These are phyloP conservation scores for Rhagium mordax DNA, from an alignment of 2,888 invertebrate species.

Conservation along the genomic window DNA sequence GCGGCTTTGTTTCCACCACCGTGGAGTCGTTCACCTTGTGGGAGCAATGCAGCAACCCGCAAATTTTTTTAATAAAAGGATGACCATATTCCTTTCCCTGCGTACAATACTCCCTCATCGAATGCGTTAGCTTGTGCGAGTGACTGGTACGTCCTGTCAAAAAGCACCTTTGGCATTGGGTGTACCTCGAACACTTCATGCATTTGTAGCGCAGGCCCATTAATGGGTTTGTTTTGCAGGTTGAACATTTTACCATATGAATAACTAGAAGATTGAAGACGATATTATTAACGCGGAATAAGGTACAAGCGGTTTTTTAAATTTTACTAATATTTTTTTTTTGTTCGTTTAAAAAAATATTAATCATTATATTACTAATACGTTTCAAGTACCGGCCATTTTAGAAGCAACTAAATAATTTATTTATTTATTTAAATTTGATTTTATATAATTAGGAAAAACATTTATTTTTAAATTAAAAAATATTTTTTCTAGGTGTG, in stretches of 20 bases:
- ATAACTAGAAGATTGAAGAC: slow-evolving; percentile 69
- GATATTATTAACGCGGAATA: too few relatives aligned
- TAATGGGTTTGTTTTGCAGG: slow-evolving; percentile 75
- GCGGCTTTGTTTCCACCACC: slow-evolving; percentile 61
- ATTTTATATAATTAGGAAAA: too few relatives aligned
- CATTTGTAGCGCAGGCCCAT: slow-evolving; percentile 78
- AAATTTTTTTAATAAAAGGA: slow-evolving; percentile 61
- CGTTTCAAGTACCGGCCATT: too few relatives aligned
- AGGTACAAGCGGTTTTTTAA: too few relatives aligned
- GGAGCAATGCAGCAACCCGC: slow-evolving; percentile 60
- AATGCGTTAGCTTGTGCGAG: slow-evolving; percentile 78
- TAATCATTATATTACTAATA: too few relatives aligned
- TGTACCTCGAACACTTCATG: slow-evolving; percentile 77
- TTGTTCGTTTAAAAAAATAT: too few relatives aligned
- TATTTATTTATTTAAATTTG: too few relatives aligned
- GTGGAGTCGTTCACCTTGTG: slow-evolving; percentile 47
- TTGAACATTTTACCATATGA: slow-evolving; percentile 76
- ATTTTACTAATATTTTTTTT: too few relatives aligned
- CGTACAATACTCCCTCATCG: slow-evolving; percentile 77
- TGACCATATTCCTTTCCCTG: slow-evolving; percentile 60
- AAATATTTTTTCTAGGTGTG: too few relatives aligned
- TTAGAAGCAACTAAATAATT: too few relatives aligned
- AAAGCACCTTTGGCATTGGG: slow-evolving; percentile 81
- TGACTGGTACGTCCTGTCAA: slow-evolving; percentile 74
- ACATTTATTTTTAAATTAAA: too few relatives aligned